These are phyloP conservation scores for Magallana ariakensis DNA, from an alignment of 1,140 invertebrate genomes.

Conservation along the genomic window DNA sequence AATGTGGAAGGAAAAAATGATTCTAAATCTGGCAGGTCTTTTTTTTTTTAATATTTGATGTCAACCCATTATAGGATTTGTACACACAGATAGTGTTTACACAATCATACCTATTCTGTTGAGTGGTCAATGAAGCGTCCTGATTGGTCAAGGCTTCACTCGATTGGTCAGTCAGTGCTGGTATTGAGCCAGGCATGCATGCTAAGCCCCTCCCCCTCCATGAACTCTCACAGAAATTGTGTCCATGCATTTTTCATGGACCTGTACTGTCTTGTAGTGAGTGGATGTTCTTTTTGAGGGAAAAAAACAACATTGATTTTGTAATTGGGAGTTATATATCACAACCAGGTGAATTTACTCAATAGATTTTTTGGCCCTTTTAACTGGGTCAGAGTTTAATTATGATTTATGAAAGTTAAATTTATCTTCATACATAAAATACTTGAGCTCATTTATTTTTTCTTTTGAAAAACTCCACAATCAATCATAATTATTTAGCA, in stretches of 20 bases:
- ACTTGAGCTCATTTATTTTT: slow-evolving; percentile 14
- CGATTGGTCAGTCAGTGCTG: slow-evolving; percentile 21
- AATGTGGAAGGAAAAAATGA: too few relatives aligned
- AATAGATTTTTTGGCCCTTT: neutral
- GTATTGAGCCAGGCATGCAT: slow-evolving; percentile 16
- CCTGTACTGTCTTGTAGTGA: neutral
- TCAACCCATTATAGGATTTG: slow-evolving; percentile 26
- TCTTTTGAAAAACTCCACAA: slow-evolving; percentile 11
- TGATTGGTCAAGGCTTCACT: neutral
- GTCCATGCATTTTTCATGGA: slow-evolving; percentile 35
- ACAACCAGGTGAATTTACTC: slow-evolving; percentile 2
- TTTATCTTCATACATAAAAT: slow-evolving; percentile 19
- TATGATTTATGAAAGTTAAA: slow-evolving; percentile 35
- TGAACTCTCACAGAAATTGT: slow-evolving; percentile 12
- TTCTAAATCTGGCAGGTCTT: neutral
- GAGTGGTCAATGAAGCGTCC: neutral
- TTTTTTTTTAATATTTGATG: neutral
- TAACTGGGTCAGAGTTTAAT: slow-evolving; percentile 14
- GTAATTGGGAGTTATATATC: neutral
- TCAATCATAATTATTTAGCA: slow-evolving; percentile 23
- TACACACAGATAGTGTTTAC: slow-evolving; percentile 14
- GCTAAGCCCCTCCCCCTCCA: slow-evolving; percentile 9
- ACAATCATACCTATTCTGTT: neutral
- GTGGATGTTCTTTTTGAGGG: neutral
- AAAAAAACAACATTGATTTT: slow-evolving; percentile 27